Conservation (phyloP, 2,797 vertebrate genomes). For the Sebastes flavidus region DNA sequence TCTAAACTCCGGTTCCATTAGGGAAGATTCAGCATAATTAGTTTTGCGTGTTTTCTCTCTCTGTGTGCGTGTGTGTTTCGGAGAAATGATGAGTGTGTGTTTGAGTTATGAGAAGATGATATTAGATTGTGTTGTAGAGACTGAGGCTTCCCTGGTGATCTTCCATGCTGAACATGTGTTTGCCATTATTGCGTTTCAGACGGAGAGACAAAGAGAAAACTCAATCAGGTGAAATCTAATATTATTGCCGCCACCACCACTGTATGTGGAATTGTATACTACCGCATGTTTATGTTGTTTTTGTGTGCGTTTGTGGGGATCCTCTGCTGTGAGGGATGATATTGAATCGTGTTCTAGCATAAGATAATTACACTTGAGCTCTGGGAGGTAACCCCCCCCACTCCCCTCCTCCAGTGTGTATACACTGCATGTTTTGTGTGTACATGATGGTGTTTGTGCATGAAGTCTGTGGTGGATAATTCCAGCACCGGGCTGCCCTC, state of each 20-base stretch:
- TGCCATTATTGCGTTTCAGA: slow-evolving; percentile 78
- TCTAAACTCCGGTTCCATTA: slow-evolving; percentile 82
- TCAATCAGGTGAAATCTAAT: slow-evolving; percentile 76
- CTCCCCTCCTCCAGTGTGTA: slow-evolving; percentile 1
- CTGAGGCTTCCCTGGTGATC: slow-evolving; percentile 77
- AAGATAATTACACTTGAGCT: slow-evolving; percentile 70
- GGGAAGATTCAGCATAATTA: slow-evolving; percentile 82
- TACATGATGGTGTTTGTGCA: slow-evolving; percentile 30
- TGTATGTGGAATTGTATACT: slow-evolving; percentile 34
- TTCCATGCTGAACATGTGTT: slow-evolving; percentile 79
- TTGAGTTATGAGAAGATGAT: slow-evolving; percentile 70
- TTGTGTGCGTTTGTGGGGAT: slow-evolving; percentile 26
- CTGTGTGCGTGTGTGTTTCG: slow-evolving; percentile 8
- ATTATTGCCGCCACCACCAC: slow-evolving; percentile 20
- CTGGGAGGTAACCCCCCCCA: slow-evolving; percentile 47
- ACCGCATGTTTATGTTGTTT: slow-evolving; percentile 21
- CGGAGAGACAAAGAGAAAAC: slow-evolving; percentile 72
- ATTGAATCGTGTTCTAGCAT: slow-evolving; percentile 56
- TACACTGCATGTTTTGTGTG: slow-evolving; percentile 13
- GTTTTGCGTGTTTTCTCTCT: slow-evolving; percentile 58
- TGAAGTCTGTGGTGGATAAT: slow-evolving; percentile 42
- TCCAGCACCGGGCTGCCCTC: slow-evolving; percentile 28
- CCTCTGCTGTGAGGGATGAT: slow-evolving; percentile 48
- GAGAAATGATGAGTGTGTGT: neutral
- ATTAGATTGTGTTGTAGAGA: slow-evolving; percentile 80